Evolutionary conservation across 2,888 invertebrate species (phyloP), one percentile per base, ranked within the genome.

Genomic region (Macaria notata): DNA sequence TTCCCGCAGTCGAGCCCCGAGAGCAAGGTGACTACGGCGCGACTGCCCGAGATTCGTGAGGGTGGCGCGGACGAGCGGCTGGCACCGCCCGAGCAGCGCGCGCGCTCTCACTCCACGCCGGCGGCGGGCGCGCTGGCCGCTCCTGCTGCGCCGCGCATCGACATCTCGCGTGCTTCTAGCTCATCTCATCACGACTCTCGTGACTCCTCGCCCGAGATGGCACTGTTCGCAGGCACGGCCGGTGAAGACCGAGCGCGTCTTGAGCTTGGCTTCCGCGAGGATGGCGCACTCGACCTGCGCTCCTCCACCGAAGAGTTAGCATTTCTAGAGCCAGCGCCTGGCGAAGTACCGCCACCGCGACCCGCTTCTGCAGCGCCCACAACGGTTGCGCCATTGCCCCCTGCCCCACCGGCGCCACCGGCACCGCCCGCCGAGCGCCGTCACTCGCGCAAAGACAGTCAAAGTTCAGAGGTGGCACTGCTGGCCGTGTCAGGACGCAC

Each of bases 221-320:
- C 97, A 65, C 93, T 96, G 67, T 94, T 95, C 76, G 94, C 94
- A 78, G 93, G 93, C 74, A 69, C 41, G n/a, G 9, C 69, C 36
- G 73, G 69, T 43, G 61, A 57, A 48, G 65, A 78, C 42, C 82
- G 79, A 57, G 63, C 73, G 43, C 74, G 75, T 41, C 86, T 93
- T 62, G 91, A 86, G 56, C 83, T 92, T 31, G 94, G 93, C 59
- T 94, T 94, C 79, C 92, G 93, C 54, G 94, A 95, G 78, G 96
- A 96, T 83, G 97, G 96, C 71, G 94, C 96, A n/a, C 93, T 95
- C 58, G 97, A 97, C 75, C 84, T 97, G 68, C 93, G 97, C 69
- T 96, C 96, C 56, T 97, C 97, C 62, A 97, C 97, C 9, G 97
- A 97, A 83, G 97, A 97, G 86, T 92, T 97, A 62, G 96, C 96